Evolutionary conservation across 2,888 invertebrate genomes (phyloP).

Genomic region (Spilarctia lutea): DNA sequence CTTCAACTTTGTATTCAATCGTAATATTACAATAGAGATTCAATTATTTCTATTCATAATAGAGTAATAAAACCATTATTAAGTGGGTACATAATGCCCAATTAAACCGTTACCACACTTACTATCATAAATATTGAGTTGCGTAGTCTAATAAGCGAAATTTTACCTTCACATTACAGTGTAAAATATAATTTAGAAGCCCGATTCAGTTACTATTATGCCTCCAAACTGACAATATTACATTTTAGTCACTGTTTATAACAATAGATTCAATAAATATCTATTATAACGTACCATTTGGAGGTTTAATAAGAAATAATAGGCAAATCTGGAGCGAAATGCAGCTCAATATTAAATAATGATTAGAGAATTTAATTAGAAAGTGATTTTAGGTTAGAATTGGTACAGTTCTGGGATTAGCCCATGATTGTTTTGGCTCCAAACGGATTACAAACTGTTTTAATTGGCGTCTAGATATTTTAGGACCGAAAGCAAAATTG

Average conservation of each 20-base stretch:
- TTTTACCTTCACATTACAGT: conserved; percentile 41
- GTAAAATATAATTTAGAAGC: conserved; percentile 49
- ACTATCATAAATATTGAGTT: conserved; percentile 1
- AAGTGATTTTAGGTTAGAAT: conserved; percentile 20
- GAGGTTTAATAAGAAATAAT: conserved; percentile 48
- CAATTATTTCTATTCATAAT: no score
- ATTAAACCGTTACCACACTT: neutral
- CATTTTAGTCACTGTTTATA: conserved; percentile 51
- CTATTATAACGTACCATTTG: conserved; percentile 33
- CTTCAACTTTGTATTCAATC: neutral
- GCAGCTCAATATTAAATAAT: conserved; percentile 41
- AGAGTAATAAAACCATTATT: neutral
- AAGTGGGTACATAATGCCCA: neutral
- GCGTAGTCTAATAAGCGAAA: conserved; percentile 39
- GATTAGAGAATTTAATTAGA: conserved; percentile 35
- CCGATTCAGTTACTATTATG: conserved; percentile 32
- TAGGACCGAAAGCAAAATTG: neutral
- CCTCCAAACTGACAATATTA: conserved; percentile 33
- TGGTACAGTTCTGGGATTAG: conserved; percentile 4
- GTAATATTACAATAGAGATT: neutral
- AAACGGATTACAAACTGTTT: neutral
- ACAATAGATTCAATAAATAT: conserved; percentile 48
- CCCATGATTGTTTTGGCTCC: neutral
- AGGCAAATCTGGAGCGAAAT: conserved; percentile 29
- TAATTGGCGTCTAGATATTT: neutral